phyloP scores from a whole-genome alignment of 2,113 vertebrate genomes.

The Excalfactoria chinensis region DNA sequence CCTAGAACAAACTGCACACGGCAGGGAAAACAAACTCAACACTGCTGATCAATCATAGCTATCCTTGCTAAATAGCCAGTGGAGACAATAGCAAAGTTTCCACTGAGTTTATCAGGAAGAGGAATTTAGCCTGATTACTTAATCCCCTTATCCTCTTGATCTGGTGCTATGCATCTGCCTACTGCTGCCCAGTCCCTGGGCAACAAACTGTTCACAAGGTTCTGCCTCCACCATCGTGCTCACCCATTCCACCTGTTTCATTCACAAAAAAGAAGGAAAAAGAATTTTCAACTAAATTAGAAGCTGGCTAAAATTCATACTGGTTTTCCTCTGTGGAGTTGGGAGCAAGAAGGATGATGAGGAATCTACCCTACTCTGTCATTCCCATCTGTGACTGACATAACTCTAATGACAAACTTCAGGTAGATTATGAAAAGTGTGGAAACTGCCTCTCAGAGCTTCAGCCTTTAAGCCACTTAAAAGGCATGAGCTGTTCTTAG shows the following conservation, averaged over 20 bases:
- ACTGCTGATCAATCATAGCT: neutral
- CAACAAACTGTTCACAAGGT: neutral
- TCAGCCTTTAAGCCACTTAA: neutral
- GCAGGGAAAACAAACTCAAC: neutral
- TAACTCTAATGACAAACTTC: neutral
- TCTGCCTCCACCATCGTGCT: neutral
- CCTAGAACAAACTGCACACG: neutral
- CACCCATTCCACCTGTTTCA: neutral
- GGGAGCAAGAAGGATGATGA: neutral
- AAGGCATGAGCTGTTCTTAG: neutral
- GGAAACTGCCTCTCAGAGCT: neutral
- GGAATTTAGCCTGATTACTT: neutral
- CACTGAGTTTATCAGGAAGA: neutral
- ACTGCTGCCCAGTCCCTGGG: neutral
- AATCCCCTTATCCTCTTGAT: neutral
- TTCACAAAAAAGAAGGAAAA: neutral
- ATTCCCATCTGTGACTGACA: fast-evolving
- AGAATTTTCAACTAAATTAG: neutral
- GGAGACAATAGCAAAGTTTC: neutral
- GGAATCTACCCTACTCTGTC: neutral
- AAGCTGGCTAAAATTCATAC: neutral
- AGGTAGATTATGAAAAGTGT: neutral
- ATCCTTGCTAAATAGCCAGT: neutral
- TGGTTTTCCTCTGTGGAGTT: neutral
- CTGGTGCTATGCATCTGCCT: neutral